Base-by-base conservation (phyloP, 2,888 invertebrate species). In the Yponomeuta cagnagella region DNA sequence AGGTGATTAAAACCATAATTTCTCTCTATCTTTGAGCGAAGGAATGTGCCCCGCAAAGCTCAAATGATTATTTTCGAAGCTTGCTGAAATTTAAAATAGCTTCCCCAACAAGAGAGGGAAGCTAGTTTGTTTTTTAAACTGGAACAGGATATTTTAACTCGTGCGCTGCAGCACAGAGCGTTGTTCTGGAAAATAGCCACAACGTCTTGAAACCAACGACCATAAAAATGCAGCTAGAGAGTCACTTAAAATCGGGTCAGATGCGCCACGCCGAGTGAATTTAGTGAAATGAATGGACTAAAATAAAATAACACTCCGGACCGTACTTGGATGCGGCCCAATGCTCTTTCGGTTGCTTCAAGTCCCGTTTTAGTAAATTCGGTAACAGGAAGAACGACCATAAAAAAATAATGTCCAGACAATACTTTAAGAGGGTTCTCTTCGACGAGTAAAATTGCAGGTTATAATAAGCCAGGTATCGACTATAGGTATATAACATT, bases 151-250 rank as follows among this genome's bases (percentile, higher is more conserved):
- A 67, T 67, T 43, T 67, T 58, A 58, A 67, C 58, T 52, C 52
- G 70, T 15, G 67, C 43, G 10, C 37, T 48, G 67, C 43, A 48
- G 33, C 58, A 52, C 23, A 43, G 66, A 75, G 78, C 79, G 81
- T 82, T 82, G 81, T 82, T 76, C 78, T 77, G 79, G 79, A 82
- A 84, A 84, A 82, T 82, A 78, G 77, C 78, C 77, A 77, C 82
- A 70, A 63, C 64, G 77, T 79, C 79, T 84, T 79, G 76, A 78
- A 80, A 80, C 75, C 81, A 80, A 76, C 77, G 78, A 80, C 80
- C 78, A 81, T 82, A 83, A 85, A 82, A 83, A 82, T 79, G 77
- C 78, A 77, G 74, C 75, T 75, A 69, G 71, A 73, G 77, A 78
- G 70, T 68, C 70, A 77, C 74, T 76, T 70, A 74, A 76, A 82